Percentiles rank a stretch among this genome's conserved stretches.
phyloP scores from a whole-genome alignment of 2,113 vertebrate species.

The Cnemophilus loriae region DNA sequence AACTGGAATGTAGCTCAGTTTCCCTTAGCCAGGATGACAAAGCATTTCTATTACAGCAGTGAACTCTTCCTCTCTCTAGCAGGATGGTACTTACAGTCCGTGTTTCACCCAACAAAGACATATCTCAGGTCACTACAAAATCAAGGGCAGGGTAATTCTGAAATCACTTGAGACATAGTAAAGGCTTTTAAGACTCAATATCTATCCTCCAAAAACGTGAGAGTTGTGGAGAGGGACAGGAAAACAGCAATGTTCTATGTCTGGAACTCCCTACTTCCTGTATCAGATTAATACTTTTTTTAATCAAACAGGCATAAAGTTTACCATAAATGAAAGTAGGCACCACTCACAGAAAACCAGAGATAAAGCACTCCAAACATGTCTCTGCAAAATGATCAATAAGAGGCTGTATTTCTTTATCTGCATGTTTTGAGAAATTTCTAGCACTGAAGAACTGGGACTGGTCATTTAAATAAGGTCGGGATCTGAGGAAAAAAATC shows the following conservation, averaged over 20 bases:
- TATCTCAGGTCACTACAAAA: not conserved
- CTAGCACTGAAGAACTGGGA: not conserved
- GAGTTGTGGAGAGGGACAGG: not conserved
- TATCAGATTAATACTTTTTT: not conserved
- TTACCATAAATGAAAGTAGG: not conserved
- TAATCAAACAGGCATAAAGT: not conserved
- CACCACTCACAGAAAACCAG: not conserved
- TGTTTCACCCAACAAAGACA: not conserved
- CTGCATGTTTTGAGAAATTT: not conserved
- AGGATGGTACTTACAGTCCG: not conserved
- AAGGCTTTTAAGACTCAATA: not conserved
- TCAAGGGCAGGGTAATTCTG: not conserved
- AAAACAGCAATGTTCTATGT: not conserved
- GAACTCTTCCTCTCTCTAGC: not conserved
- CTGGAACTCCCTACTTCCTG: not conserved
- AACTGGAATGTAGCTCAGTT: not conserved
- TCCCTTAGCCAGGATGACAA: constrained; percentile 53
- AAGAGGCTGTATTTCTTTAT: not conserved
- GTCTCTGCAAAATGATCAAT: not conserved
- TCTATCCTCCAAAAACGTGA: not conserved
- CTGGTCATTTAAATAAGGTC: not conserved
- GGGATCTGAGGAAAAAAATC: not conserved
- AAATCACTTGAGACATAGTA: not conserved
- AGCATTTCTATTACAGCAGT: not conserved
- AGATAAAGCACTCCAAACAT: not conserved